Evolutionary conservation across 2,797 vertebrate genomes (phyloP).

Genomic region (Microctenopoma stevenorrisi): DNA sequence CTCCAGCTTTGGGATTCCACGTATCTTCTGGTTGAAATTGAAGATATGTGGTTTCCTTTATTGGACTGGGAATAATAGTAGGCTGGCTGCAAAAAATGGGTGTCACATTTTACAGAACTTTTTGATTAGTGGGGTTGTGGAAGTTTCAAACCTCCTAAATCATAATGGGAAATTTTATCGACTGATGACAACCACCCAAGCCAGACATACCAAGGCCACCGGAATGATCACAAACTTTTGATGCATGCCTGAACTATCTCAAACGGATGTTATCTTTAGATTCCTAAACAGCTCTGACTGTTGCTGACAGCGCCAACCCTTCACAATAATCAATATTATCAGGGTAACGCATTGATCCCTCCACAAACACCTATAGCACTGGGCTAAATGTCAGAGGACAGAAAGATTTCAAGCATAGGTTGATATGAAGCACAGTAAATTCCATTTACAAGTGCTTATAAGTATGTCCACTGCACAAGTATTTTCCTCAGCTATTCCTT

Average conservation of each 20-base stretch:
- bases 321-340: not conserved
- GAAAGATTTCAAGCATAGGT: constrained; percentile 6
- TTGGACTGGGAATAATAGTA: constrained; percentile 24
- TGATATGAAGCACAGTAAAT: not conserved
- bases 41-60: constrained; percentile 39
- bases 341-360: not conserved
- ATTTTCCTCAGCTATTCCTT: not conserved
- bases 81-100: constrained; percentile 41
- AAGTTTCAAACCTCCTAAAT: not conserved
- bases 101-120: constrained; percentile 4
- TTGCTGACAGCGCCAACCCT: not conserved
- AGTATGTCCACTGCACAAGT: not conserved
- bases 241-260: not conserved
- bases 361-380: not conserved
- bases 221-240: not conserved
- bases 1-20: constrained; percentile 22
- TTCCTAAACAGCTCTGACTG: not conserved
- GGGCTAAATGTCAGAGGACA: not conserved
- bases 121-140: constrained; percentile 24
- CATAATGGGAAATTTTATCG: not conserved
- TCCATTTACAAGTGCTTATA: constrained; percentile 1
- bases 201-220: not conserved
- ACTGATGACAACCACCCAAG: not conserved
- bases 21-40: constrained; percentile 30
- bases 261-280: constrained; percentile 3